A percentile compares a stretch with the other conserved stretches of the same genome.
phyloP scores from a whole-genome alignment of 2,113 vertebrate genomes.

The Empidonax alnorum region DNA sequence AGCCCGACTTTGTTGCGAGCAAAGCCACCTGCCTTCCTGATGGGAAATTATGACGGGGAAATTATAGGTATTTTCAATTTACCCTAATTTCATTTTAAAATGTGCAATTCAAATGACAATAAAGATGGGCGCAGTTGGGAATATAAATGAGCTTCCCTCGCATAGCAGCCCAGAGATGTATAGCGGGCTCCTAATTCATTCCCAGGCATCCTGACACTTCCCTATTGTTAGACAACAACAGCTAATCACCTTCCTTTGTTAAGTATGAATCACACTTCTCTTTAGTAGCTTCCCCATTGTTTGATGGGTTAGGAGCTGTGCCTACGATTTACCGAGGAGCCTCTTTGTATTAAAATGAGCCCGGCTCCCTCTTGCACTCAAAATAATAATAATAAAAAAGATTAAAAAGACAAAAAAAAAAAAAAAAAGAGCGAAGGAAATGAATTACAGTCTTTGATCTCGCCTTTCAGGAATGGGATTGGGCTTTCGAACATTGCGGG shows the following conservation, averaged over 20 bases:
- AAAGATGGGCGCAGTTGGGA: conserved; percentile 36
- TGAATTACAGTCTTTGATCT: conserved; percentile 55
- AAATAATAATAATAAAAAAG: background rate
- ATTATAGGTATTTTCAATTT: conserved; percentile 60
- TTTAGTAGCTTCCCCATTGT: conserved; percentile 59
- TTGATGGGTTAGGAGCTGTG: conserved; percentile 47
- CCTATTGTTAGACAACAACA: conserved; percentile 53
- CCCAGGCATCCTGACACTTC: conserved; percentile 52
- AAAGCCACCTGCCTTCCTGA: conserved; percentile 27
- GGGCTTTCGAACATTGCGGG: background rate
- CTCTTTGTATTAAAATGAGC: conserved; percentile 43
- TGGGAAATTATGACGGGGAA: conserved; percentile 36
- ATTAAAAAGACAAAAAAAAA: background rate
- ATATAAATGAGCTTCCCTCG: conserved; percentile 24
- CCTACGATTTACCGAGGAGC: conserved; percentile 45
- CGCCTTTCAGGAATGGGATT: background rate
- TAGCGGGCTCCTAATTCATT: conserved; percentile 52
- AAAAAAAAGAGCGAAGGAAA: background rate
- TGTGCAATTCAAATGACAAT: conserved; percentile 53
- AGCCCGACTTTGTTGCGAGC: background rate
- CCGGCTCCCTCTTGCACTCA: background rate
- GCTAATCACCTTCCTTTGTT: conserved; percentile 59
- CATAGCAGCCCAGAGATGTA: background rate
- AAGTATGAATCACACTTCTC: conserved; percentile 59
- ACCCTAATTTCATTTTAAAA: conserved; percentile 52